Evolutionary conservation across 2,797 vertebrate species (phyloP).

Genomic region (Myotis myotis): DNA sequence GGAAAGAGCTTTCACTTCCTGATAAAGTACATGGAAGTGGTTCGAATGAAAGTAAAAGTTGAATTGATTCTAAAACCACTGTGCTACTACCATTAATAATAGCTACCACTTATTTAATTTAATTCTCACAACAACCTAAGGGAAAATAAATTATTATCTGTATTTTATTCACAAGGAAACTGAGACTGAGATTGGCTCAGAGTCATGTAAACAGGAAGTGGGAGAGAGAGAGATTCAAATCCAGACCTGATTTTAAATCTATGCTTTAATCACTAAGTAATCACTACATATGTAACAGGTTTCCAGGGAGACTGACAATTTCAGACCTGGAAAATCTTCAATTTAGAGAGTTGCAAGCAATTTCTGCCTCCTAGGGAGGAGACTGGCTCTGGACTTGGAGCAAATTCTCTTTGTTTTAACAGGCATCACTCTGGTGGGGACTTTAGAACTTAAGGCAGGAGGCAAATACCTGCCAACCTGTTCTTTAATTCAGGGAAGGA

Average conservation of each 20-base stretch:
- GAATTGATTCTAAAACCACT: not conserved
- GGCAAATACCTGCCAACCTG: not conserved
- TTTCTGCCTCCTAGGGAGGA: not conserved
- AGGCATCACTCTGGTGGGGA: not conserved
- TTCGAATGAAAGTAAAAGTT: conserved; percentile 35
- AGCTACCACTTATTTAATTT: not conserved
- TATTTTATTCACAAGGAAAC: not conserved
- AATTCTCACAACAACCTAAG: not conserved
- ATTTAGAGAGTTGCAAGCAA: not conserved
- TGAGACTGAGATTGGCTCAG: not conserved
- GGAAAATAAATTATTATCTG: not conserved
- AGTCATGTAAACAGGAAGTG: not conserved
- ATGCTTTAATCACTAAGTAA: not conserved
- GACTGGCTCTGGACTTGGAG: not conserved
- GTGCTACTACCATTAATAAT: not conserved
- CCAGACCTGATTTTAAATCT: not conserved
- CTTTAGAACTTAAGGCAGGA: not conserved
- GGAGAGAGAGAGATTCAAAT: not conserved
- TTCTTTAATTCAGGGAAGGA: not conserved
- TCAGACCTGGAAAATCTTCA: not conserved
- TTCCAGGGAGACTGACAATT: not conserved
- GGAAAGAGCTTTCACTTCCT: conserved; percentile 22
- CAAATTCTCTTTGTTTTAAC: not conserved
- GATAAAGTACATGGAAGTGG: not conserved
- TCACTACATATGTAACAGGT: not conserved